Base-by-base conservation (phyloP, 2,113 vertebrate species). In the Cephalopholis sonnerati region DNA sequence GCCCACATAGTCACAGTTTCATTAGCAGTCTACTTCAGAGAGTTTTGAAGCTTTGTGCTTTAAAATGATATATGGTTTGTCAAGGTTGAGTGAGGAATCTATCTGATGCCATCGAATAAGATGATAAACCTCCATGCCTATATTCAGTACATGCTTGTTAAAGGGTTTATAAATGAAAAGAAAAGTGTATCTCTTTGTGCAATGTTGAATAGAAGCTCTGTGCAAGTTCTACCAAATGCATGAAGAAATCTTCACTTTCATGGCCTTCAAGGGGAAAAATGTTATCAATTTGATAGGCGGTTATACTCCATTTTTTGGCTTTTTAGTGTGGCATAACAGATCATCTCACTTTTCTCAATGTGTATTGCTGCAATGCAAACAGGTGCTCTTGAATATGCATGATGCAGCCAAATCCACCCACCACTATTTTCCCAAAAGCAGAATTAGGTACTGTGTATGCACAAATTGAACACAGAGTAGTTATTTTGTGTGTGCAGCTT, bases 301-400 rank as follows among this genome's bases (percentile, higher is more conserved):
- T 63, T 65, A 9, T 32, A 24, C 48, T 16, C 58, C 3, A 32
- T 59, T 8, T 80, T 59, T 68, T 68, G 46, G 24, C 53, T 72
- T 68, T 79, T 67, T 59, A 54, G 7, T 29, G 9, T 20, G 32
- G 32, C 50, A 62, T 32, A 11, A 48, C 25, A 32, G 44, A 61
- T 67, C 12, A 59, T 51, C 59, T 71, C 29, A 27, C 67, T 61
- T 24, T 10, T n/a, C 39, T 74, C 2, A 24, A 12, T 58, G 61
- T 27, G 74, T 29, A 50, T 53, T 24, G 16, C 62, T 70, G 70
- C 6, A 4, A 51, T 80, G 72, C 68, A 82, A 82, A 78, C 87
- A 83, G 82, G 73, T 83, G 73, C 80, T 71, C 29, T 18, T 87
- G 73, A 89, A 86, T 82, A 88, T 87, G 81, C 68, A 88, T 84